Conservation (phyloP, 1,140 invertebrate species). For the Drosophila sp. region DNA sequence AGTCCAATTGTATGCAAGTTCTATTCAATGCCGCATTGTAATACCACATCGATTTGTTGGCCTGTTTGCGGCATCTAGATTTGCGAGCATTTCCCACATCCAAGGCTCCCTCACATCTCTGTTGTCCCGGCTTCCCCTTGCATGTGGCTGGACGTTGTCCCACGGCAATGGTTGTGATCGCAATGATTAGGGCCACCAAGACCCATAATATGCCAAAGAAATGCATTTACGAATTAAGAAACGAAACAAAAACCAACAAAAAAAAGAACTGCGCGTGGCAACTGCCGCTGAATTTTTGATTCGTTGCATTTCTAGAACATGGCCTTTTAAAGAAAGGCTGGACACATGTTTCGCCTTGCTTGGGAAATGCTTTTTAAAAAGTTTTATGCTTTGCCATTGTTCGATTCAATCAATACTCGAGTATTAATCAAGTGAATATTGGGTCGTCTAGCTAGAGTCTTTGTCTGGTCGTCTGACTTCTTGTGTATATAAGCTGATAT, state of each 20-base stretch:
- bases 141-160: slow-evolving; percentile 4
- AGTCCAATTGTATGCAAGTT: slow-evolving; percentile 29
- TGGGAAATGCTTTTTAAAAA: too few species aligned
- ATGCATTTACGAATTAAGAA: not conserved
- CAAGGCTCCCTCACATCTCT: slow-evolving; percentile 2
- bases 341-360: not conserved
- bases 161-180: not conserved
- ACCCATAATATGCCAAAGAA: not conserved
- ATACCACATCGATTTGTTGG: slow-evolving; percentile 32
- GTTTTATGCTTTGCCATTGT: too few species aligned
- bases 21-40: slow-evolving; percentile 28
- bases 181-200: not conserved
- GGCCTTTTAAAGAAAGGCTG: not conserved
- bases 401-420: too few species aligned
- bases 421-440: too few species aligned
- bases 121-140: not conserved
- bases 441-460: too few species aligned
- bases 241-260: too few species aligned
- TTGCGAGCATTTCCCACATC: slow-evolving; percentile 10
- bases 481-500: slow-evolving; percentile 19
- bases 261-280: not conserved
- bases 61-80: slow-evolving; percentile 5
- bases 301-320: slow-evolving; percentile 2
- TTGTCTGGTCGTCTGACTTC: not conserved
- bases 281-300: not conserved